Conservation (phyloP, 2,113 vertebrate species). For the Corynorhinus townsendii region DNA sequence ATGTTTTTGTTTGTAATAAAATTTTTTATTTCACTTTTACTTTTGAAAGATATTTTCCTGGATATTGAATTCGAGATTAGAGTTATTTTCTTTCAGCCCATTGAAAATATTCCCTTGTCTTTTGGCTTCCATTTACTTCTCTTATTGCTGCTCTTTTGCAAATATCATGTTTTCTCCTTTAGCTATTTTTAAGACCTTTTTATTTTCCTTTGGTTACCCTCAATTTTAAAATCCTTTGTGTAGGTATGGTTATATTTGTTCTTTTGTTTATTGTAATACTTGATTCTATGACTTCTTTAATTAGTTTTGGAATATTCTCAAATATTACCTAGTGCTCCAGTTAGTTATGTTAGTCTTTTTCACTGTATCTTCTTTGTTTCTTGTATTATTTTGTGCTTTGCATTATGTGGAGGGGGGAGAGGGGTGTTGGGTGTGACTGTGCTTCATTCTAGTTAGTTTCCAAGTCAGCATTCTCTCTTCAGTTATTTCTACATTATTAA, state of each 20-base stretch:
- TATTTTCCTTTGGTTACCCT: neutral
- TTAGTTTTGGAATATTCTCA: neutral
- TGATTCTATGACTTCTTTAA: neutral
- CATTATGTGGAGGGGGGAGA: neutral
- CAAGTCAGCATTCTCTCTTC: neutral
- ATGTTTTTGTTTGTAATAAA: neutral
- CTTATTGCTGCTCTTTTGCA: neutral
- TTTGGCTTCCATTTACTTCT: neutral
- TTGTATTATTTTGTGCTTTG: neutral
- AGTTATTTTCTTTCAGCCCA: neutral
- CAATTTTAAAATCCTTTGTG: neutral
- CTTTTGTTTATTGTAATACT: neutral
- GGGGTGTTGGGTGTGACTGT: neutral
- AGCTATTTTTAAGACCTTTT: neutral
- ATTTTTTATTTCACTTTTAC: constrained; percentile 2
- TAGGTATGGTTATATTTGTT: neutral
- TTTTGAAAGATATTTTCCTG: constrained; percentile 20
- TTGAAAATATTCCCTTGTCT: constrained; percentile 15
- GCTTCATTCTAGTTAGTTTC: neutral
- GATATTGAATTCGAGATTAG: neutral
- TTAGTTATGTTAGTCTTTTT: neutral
- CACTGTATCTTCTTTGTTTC: neutral
- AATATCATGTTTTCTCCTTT: neutral
- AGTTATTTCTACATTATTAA: neutral
- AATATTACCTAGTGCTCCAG: neutral